These are phyloP conservation scores for Ptychodera flava DNA, from an alignment of 35 echinoderm and acorn worm species.

Conservation along the genomic window DNA sequence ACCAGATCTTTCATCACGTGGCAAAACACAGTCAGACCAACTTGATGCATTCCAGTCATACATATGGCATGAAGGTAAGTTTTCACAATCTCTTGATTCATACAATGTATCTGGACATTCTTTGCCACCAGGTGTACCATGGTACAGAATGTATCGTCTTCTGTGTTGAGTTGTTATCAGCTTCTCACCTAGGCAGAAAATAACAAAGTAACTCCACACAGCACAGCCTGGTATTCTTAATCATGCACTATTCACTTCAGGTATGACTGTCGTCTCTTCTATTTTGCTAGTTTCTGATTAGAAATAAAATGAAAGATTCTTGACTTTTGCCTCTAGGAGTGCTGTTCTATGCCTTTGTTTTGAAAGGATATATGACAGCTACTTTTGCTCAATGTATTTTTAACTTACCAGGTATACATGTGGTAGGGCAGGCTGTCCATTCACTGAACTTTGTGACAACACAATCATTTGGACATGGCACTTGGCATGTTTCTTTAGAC, in stretches of 20 bases:
- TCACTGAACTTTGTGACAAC: conserved; percentile 52
- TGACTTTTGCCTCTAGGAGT: no score
- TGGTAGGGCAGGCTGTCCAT: conserved; percentile 62
- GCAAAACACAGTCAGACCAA: conserved; percentile 45
- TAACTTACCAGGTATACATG: conserved; percentile 46
- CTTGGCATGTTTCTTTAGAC: conserved; percentile 30
- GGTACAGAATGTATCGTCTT: conserved; percentile 53
- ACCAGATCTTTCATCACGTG: conserved; percentile 10
- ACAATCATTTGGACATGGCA: conserved; percentile 69
- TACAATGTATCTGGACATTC: conserved; percentile 35
- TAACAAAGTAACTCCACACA: neutral
- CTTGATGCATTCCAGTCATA: conserved; percentile 50
- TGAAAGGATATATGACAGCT: no score
- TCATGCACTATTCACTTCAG: no score
- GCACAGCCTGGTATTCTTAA: no score
- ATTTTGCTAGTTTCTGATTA: no score
- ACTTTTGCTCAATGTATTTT: no score
- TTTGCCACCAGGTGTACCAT: conserved; percentile 32
- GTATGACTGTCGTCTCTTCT: no score
- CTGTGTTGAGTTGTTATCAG: conserved; percentile 33
- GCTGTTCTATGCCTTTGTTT: no score
- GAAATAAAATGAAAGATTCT: no score
- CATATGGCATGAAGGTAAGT: conserved; percentile 51
- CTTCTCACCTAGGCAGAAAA: conserved; percentile 15
- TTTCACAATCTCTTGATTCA: conserved; percentile 47